Evolutionary conservation across 2,797 vertebrate species (phyloP).

Genomic region (Channallabes apus): DNA sequence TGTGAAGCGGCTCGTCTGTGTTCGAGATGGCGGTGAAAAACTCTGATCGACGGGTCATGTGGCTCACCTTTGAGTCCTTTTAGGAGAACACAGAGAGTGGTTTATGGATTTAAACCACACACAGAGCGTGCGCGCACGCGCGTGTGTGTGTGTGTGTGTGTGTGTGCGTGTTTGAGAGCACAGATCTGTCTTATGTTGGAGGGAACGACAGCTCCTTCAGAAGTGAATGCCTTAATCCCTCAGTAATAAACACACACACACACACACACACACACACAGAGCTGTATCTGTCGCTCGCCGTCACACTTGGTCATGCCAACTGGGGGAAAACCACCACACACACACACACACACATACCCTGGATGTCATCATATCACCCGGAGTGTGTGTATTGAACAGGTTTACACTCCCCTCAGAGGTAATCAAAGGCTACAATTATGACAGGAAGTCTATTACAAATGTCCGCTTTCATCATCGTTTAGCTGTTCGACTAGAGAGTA

Average conservation of each 20-base stretch:
- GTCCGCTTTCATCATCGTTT: constrained; percentile 75
- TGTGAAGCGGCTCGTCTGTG: no score
- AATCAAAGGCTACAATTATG: constrained; percentile 67
- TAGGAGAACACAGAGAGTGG: not conserved
- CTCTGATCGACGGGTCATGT: not conserved
- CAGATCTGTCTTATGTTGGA: constrained; percentile 52
- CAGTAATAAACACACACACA: constrained; percentile 49
- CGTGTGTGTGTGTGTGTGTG: constrained; percentile 20
- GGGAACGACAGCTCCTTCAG: constrained; percentile 49
- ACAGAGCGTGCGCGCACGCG: not conserved
- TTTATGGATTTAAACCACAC: constrained; percentile 6
- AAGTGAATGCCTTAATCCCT: constrained; percentile 46
- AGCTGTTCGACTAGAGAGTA: constrained; percentile 12
- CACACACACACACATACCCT: constrained; percentile 20
- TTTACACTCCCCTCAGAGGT: constrained; percentile 58
- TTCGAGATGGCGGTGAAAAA: no score
- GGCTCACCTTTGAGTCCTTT: not conserved
- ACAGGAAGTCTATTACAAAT: constrained; percentile 73
- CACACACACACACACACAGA: not conserved
- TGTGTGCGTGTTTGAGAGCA: constrained; percentile 18
- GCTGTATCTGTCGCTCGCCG: constrained; percentile 38
- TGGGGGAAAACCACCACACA: constrained; percentile 27
- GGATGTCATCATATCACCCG: constrained; percentile 37
- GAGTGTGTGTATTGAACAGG: constrained; percentile 8
- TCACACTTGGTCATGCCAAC: constrained; percentile 6